Percentiles rank a stretch among this genome's conserved stretches.
These are phyloP conservation scores for Catotricha subobsoleta DNA, from an alignment of 2,888 invertebrate genomes.

Conservation along the genomic window DNA sequence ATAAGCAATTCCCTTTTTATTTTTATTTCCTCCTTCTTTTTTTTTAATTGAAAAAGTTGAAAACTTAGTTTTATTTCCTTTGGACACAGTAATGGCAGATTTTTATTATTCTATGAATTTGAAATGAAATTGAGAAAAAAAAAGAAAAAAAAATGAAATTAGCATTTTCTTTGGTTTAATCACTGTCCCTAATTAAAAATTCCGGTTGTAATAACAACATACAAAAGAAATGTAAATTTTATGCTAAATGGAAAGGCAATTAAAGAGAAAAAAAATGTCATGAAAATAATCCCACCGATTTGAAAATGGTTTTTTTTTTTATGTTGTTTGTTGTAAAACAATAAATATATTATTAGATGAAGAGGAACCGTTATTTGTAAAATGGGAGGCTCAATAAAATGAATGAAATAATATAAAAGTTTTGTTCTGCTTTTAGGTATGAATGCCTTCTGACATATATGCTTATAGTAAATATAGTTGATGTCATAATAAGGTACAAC, in stretches of 20 bases:
- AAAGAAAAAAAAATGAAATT: background rate
- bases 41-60: conserved; percentile 4
- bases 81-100: too few species aligned
- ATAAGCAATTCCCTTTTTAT: background rate
- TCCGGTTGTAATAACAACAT: conserved; percentile 1
- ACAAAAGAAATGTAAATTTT: conserved; percentile 6
- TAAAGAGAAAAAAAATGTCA: conserved; percentile 5
- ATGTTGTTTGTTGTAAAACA: too few species aligned
- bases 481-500: too few species aligned
- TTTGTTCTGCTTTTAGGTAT: too few species aligned
- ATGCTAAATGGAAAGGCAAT: conserved; percentile 4
- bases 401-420: too few species aligned
- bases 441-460: too few species aligned
- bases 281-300: conserved; percentile 5
- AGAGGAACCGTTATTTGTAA: too few species aligned
- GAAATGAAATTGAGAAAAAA: conserved; percentile 1
- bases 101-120: conserved; percentile 5
- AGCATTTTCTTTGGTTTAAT: conserved; percentile 4
- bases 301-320: too few species aligned
- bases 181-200: conserved; percentile 5
- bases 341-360: too few species aligned
- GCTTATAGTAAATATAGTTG: too few species aligned
- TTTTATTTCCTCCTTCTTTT: background rate
- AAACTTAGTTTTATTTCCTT: conserved; percentile 2
- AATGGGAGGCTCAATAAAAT: too few species aligned